phyloP scores from a whole-genome alignment of 2,888 invertebrate genomes.

The Diaprepes abbreviatus region DNA sequence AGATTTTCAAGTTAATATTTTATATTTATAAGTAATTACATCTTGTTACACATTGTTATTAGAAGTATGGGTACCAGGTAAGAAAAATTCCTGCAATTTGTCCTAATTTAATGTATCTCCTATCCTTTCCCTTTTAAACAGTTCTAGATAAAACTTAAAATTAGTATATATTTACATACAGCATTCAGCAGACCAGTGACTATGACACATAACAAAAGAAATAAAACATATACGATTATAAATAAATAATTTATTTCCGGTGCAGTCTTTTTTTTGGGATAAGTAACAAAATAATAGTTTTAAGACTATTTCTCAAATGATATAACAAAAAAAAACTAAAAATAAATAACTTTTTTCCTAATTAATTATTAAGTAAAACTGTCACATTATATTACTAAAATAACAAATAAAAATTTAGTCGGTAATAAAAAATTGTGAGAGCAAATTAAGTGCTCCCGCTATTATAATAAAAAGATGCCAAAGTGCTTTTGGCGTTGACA shows the following conservation, averaged over 20 bases:
- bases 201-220: too few relatives aligned
- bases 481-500: slow-evolving; percentile 71
- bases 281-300: background rate
- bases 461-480: slow-evolving; percentile 78
- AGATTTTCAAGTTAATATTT: too few relatives aligned
- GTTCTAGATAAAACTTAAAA: too few relatives aligned
- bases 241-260: background rate
- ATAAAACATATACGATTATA: too few relatives aligned
- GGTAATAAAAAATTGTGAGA: slow-evolving; percentile 86
- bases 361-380: background rate
- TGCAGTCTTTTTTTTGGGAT: background rate
- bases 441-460: slow-evolving; percentile 81
- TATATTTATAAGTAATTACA: too few relatives aligned
- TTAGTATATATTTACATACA: too few relatives aligned
- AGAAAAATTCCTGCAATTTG: too few relatives aligned
- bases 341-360: background rate
- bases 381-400: background rate
- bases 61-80: too few relatives aligned
- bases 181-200: too few relatives aligned
- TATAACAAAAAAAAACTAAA: background rate
- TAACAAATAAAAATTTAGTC: slow-evolving; percentile 49
- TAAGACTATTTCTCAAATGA: background rate
- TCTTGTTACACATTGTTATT: too few relatives aligned
- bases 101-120: too few relatives aligned
- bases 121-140: too few relatives aligned